Evolutionary conservation across 2,113 vertebrate genomes (phyloP), one percentile per base, ranked within the genome.

Genomic region (Brienomyrus brachyistius): DNA sequence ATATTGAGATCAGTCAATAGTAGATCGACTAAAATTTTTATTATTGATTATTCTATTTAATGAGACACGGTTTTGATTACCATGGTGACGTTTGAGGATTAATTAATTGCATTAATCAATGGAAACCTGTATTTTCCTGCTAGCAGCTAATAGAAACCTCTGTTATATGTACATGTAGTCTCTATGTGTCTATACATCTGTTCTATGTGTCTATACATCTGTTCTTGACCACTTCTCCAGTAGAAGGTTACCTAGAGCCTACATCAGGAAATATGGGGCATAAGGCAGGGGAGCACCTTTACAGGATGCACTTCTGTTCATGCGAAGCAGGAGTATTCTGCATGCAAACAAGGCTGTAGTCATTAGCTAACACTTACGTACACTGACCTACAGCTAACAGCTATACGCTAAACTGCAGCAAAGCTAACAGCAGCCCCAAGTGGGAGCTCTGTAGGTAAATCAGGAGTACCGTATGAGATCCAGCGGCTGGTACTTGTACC

Each of bases 401-500:
- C 83, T 27, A 51, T 48, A 86, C 21, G 1, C 10, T 23, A 85
- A 19, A 50, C 17, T 50, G 48, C 1, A n/a, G 83, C 23, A n/a
- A 84, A 47, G 82, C 82, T 84, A 27, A 48, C 21, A 11, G 17
- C 3, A 48, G 43, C 82, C 82, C 48, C 45, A 48, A 43, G 15
- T 23, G 21, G 45, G 82, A 66, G 47, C 27, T 51, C 45, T 45
- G 11, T 6, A 15, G 40, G 51, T 80, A 19, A 8, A 4, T 17
- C 10, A 13, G 3, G 35, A 94, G 95, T 92, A 98, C 97, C 97
- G 96, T 51, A 99, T 96, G 3, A 98, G 97, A 91, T 99, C 97
- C 94, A 99, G 95, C 0, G 98, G 98, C 66, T 99, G 98, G 92
- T 99, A 98, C 92, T 99, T 99, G 94, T 98, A 99, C 97, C 98